A percentile compares a stretch with the other conserved stretches of the same genome.
These are phyloP conservation scores for Ormyrus rosae DNA, from an alignment of 2,888 invertebrate species.

Conservation along the genomic window DNA sequence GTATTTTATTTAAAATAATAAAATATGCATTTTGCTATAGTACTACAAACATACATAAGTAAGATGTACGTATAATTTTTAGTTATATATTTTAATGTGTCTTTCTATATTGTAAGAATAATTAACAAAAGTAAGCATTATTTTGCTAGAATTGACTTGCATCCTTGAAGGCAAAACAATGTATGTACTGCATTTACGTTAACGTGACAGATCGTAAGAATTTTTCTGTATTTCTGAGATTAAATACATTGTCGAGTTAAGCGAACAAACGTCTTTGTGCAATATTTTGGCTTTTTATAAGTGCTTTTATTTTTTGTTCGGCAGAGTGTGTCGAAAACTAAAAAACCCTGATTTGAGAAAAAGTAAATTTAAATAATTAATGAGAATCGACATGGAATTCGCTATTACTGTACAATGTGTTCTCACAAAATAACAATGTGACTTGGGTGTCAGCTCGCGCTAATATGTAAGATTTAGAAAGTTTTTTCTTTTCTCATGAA, in stretches of 20 bases:
- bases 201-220: not conserved
- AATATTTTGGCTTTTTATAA: slow-evolving; percentile 48
- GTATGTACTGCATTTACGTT: slow-evolving; percentile 17
- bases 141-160: slow-evolving; percentile 37
- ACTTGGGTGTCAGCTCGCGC: slow-evolving; percentile 36
- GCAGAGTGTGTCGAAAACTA: slow-evolving; percentile 28
- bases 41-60: slow-evolving; percentile 25
- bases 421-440: slow-evolving; percentile 38
- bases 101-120: slow-evolving; percentile 14
- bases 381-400: slow-evolving; percentile 12
- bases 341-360: slow-evolving; percentile 20
- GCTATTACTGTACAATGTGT: slow-evolving; percentile 43
- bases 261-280: slow-evolving; percentile 52
- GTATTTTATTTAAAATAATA: slow-evolving; percentile 43
- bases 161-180: not conserved
- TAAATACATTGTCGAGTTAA: slow-evolving; percentile 39
- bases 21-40: slow-evolving; percentile 45
- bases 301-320: slow-evolving; percentile 36
- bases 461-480: slow-evolving; percentile 39
- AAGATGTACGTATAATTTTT: slow-evolving; percentile 40
- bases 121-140: slow-evolving; percentile 24
- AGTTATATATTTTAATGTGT: slow-evolving; percentile 31
- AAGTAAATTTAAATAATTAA: slow-evolving; percentile 5
- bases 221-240: slow-evolving; percentile 27
- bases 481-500: slow-evolving; percentile 21